phyloP scores from a whole-genome alignment of 2,888 invertebrate species.

The Callosobruchus maculatus region DNA sequence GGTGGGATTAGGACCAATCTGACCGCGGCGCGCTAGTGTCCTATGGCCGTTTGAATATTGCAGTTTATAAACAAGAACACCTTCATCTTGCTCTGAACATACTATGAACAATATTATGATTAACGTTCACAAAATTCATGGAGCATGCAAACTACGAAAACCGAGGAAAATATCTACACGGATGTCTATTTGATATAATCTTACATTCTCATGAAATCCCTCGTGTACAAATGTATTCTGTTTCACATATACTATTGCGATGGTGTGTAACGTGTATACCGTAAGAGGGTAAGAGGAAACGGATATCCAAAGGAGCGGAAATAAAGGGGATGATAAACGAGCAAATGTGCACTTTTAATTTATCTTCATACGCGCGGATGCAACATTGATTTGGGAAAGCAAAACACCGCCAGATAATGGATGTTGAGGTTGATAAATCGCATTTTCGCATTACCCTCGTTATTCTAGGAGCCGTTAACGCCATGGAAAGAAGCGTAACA shows the following conservation, averaged over 20 bases:
- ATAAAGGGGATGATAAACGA: background rate
- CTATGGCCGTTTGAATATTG: too few relatives aligned
- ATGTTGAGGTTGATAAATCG: background rate
- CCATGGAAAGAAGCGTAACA: background rate
- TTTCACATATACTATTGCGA: background rate
- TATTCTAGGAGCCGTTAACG: background rate
- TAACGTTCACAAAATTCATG: too few relatives aligned
- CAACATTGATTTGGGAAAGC: background rate
- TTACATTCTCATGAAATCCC: background rate
- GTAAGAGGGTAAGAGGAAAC: background rate
- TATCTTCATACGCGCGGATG: background rate
- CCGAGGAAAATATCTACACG: background rate
- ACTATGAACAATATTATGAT: too few relatives aligned
- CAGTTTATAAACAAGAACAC: too few relatives aligned
- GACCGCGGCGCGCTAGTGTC: too few relatives aligned
- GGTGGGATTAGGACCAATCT: too few relatives aligned
- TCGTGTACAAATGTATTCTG: background rate
- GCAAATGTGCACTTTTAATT: background rate
- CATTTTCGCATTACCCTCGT: background rate
- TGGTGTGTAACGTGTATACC: background rate
- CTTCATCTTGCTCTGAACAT: too few relatives aligned
- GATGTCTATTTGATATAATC: background rate
- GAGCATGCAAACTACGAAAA: too few relatives aligned
- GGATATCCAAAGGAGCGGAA: background rate
- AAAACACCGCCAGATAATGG: background rate